Conservation (phyloP, 1,140 invertebrate species). For the Periplaneta americana region DNA sequence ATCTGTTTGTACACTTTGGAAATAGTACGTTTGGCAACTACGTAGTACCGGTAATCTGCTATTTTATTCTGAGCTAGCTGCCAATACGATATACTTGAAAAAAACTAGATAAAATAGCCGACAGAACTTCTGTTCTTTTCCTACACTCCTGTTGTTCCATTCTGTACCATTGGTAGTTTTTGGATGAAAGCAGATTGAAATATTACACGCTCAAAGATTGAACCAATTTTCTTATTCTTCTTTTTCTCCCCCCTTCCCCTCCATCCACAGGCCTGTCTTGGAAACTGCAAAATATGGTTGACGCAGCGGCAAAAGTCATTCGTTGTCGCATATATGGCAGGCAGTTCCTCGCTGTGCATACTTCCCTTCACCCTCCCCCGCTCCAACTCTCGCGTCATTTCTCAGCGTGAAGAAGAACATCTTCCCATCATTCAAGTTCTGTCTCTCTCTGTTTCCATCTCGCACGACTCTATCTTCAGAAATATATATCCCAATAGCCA, state of each 20-base stretch:
- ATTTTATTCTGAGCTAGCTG: not conserved
- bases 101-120: not conserved
- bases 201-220: constrained; percentile 35
- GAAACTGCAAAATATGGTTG: not conserved
- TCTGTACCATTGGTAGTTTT: not conserved
- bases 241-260: too few relatives aligned
- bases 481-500: not conserved
- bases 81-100: too few relatives aligned
- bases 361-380: not conserved
- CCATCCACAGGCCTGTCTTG: not conserved
- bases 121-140: not conserved
- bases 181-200: constrained; percentile 33
- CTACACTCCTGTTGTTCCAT: not conserved
- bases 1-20: too few relatives aligned
- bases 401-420: not conserved
- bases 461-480: not conserved
- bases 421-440: not conserved
- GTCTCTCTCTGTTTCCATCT: not conserved
- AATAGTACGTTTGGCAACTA: too few relatives aligned
- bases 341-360: not conserved
- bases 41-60: too few relatives aligned
- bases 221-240: constrained; percentile 35
- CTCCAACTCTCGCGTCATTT: not conserved
- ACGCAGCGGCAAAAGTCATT: not conserved
- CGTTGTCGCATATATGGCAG: not conserved